Evolutionary conservation across 2,113 vertebrate genomes (phyloP).

Genomic region (Ciconia boyciana): DNA sequence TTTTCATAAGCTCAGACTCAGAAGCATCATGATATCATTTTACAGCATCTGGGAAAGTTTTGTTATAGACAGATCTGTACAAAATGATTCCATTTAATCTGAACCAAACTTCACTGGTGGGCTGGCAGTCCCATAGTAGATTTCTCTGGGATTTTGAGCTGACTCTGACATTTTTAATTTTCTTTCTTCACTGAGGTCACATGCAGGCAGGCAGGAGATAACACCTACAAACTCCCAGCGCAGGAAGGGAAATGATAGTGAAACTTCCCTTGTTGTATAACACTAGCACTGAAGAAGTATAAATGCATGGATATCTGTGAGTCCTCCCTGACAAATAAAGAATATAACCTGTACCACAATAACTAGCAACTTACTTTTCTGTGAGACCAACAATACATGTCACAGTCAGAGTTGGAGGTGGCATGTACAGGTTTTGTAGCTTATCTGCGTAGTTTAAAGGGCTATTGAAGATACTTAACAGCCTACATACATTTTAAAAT

Average conservation of each 20-base stretch:
- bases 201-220: neutral
- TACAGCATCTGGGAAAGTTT: neutral
- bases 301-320: neutral
- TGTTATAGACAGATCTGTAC: neutral
- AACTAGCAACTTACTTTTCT: neutral
- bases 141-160: neutral
- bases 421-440: rapidly evolving
- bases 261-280: neutral
- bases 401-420: neutral
- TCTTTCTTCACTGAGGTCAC: neutral
- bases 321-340: neutral
- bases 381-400: neutral
- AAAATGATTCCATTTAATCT: neutral
- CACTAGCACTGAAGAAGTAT: neutral
- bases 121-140: neutral
- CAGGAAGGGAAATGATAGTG: neutral
- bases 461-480: neutral
- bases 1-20: neutral
- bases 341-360: neutral
- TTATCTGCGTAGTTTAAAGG: neutral
- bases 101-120: neutral
- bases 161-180: neutral
- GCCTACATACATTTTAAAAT: neutral
- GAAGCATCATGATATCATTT: neutral
- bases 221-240: neutral